Percentiles rank a stretch among this genome's conserved stretches.
Evolutionary conservation across 2,888 invertebrate genomes (phyloP).

Genomic region (Amblyjoppa fuscipennis): DNA sequence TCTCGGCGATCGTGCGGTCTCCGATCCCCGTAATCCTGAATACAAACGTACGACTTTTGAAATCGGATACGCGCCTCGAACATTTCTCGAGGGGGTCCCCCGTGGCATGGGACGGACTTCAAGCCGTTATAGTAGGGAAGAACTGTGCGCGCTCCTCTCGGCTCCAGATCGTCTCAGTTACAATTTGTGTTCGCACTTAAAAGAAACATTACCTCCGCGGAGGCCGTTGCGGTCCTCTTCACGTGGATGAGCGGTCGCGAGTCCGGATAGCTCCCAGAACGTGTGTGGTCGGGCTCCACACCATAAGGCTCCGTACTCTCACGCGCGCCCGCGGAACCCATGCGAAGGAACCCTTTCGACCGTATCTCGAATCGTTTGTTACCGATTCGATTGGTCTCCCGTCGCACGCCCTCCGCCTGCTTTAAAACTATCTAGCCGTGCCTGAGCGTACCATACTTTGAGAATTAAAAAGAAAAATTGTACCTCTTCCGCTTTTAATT

Average conservation of each 20-base stretch:
- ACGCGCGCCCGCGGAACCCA: constrained; percentile 34
- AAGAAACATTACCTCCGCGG: constrained; percentile 84
- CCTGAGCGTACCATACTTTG: constrained; percentile 25
- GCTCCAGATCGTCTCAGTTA: constrained; percentile 82
- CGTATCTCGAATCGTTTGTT: constrained; percentile 83
- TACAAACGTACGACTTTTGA: constrained; percentile 81
- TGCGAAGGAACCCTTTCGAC: constrained; percentile 72
- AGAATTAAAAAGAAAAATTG: constrained; percentile 34
- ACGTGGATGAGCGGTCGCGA: constrained; percentile 63
- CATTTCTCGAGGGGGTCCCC: constrained; percentile 74
- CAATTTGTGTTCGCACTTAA: constrained; percentile 85
- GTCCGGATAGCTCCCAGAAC: constrained; percentile 67
- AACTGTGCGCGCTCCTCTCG: constrained; percentile 63
- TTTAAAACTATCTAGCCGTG: constrained; percentile 47
- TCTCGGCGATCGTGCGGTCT: constrained; percentile 2
- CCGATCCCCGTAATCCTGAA: constrained; percentile 70
- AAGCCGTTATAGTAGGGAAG: constrained; percentile 46
- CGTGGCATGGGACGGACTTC: constrained; percentile 44
- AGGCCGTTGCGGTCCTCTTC: constrained; percentile 68
- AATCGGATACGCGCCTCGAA: constrained; percentile 81
- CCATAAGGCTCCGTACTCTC: constrained; percentile 47
- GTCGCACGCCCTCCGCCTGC: constrained; percentile 65
- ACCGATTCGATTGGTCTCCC: constrained; percentile 81
- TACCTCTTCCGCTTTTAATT: constrained; percentile 73
- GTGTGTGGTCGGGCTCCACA: constrained; percentile 80